Percentiles rank a stretch among this genome's conserved stretches.
These are phyloP conservation scores for Cylloceria caligata DNA, from an alignment of 2,888 invertebrate genomes.

Conservation along the genomic window DNA sequence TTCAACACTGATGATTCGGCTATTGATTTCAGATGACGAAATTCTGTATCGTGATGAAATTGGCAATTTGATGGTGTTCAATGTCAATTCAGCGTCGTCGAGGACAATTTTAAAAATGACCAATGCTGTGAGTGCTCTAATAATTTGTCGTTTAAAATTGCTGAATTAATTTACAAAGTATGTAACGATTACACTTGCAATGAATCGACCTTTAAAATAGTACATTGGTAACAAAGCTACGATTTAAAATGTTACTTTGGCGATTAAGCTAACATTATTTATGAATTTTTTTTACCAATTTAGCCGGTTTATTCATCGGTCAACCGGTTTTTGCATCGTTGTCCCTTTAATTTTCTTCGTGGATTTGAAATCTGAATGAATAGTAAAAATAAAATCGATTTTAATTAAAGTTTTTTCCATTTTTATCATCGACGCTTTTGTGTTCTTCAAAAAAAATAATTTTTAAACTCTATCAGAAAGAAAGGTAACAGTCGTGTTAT, in stretches of 20 bases:
- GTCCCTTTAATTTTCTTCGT: too few relatives aligned
- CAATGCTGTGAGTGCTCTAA: constrained; percentile 84
- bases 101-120: constrained; percentile 85
- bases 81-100: constrained; percentile 85
- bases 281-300: too few relatives aligned
- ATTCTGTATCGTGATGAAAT: constrained; percentile 87
- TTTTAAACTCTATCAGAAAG: neutral
- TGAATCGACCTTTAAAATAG: too few relatives aligned
- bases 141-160: neutral
- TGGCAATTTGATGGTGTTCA: constrained; percentile 87
- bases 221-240: too few relatives aligned
- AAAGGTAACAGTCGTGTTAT: too few relatives aligned
- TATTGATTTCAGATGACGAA: constrained; percentile 87
- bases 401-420: neutral
- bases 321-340: too few relatives aligned
- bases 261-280: too few relatives aligned
- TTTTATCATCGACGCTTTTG: neutral
- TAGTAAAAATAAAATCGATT: too few relatives aligned
- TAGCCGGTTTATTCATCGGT: too few relatives aligned
- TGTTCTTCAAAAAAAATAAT: neutral
- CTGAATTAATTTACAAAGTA: neutral
- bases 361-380: too few relatives aligned
- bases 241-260: too few relatives aligned
- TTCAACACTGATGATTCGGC: constrained; percentile 13
- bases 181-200: too few relatives aligned